Evolutionary conservation across 1,140 invertebrate genomes (phyloP).

Genomic region (Caenorhabditis remanei): DNA sequence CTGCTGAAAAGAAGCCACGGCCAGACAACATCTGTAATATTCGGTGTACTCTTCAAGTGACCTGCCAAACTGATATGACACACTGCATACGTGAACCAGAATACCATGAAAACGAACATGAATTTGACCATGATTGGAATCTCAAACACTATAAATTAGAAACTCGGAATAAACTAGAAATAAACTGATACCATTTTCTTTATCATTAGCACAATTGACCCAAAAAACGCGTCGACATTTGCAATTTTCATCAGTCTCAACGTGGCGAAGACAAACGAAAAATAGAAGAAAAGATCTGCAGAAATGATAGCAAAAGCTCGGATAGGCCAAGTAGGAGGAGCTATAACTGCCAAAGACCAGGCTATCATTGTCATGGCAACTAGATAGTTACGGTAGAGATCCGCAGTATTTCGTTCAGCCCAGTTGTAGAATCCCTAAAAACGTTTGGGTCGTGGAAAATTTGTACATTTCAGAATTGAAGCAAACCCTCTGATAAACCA

Average conservation of each 20-base stretch:
- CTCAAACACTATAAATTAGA: neutral
- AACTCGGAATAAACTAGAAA: neutral
- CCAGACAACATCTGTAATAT: slow-evolving; percentile 29
- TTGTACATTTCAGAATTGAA: neutral
- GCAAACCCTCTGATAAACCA: slow-evolving; percentile 38
- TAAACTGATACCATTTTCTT: slow-evolving; percentile 47
- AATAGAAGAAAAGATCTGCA: slow-evolving; percentile 57
- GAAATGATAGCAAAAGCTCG: slow-evolving; percentile 27
- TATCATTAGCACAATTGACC: slow-evolving; percentile 55
- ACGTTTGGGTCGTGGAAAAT: neutral
- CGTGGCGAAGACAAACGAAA: slow-evolving; percentile 49
- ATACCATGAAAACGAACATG: slow-evolving; percentile 51
- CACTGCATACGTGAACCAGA: slow-evolving; percentile 54
- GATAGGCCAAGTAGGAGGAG: neutral
- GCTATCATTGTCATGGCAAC: slow-evolving; percentile 43
- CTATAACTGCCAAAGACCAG: slow-evolving; percentile 14
- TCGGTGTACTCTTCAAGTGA: slow-evolving; percentile 47
- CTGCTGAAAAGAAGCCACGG: slow-evolving; percentile 54
- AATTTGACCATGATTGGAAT: slow-evolving; percentile 61
- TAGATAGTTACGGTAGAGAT: slow-evolving; percentile 53
- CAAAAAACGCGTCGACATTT: slow-evolving; percentile 55
- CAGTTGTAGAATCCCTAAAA: slow-evolving; percentile 40
- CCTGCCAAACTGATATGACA: slow-evolving; percentile 60
- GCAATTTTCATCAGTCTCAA: slow-evolving; percentile 48
- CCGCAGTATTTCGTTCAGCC: slow-evolving; percentile 28